These are phyloP conservation scores for Salticus scenicus DNA, from an alignment of 2,888 invertebrate species.

Conservation along the genomic window DNA sequence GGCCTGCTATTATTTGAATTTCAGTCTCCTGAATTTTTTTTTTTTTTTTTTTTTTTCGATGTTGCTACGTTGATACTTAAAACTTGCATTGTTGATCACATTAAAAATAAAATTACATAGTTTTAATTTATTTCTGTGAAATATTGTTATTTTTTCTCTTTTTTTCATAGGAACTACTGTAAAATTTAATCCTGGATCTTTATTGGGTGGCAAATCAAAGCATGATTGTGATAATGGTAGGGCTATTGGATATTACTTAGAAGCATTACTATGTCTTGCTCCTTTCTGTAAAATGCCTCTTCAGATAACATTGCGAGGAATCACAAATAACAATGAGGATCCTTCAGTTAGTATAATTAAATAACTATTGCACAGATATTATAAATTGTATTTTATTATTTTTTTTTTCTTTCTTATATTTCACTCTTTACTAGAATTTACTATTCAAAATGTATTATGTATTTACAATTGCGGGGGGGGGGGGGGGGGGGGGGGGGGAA, in stretches of 20 bases:
- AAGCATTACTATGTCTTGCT: constrained; percentile 89
- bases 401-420: background rate
- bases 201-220: constrained; percentile 89
- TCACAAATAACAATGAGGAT: constrained; percentile 84
- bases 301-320: constrained; percentile 87
- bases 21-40: too few species aligned
- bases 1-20: too few species aligned
- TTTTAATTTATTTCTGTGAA: background rate
- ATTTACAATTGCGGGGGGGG: too few species aligned
- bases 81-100: too few species aligned
- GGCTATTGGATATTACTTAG: constrained; percentile 90
- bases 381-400: background rate
- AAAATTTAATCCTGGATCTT: constrained; percentile 90
- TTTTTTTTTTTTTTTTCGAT: too few species aligned
- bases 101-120: too few species aligned
- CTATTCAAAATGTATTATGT: too few species aligned
- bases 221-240: constrained; percentile 90
- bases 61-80: too few species aligned
- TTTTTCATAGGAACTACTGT: constrained; percentile 84
- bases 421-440: too few species aligned
- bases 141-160: background rate
- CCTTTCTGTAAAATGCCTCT: constrained; percentile 96
- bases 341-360: constrained; percentile 77
- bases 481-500: too few species aligned
- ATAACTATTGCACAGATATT: too few species aligned